Evolutionary conservation across 2,888 invertebrate species (phyloP).

Genomic region (Drosophila heteroneura): DNA sequence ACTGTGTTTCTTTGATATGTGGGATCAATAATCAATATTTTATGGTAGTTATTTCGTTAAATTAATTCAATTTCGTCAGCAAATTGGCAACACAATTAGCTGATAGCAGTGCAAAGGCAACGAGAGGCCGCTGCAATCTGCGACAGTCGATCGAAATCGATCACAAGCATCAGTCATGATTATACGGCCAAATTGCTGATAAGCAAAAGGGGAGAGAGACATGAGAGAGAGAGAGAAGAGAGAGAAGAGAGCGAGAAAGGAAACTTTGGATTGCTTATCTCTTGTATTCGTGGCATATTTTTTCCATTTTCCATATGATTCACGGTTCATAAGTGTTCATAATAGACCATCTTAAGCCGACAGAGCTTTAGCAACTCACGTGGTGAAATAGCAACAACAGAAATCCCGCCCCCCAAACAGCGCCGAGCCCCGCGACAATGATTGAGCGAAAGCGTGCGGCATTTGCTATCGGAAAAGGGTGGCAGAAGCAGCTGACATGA

Average conservation of each 20-base stretch:
- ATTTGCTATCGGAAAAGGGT: not conserved
- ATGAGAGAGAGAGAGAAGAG: too few relatives aligned
- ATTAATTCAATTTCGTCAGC: conserved; percentile 2
- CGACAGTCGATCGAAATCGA: not conserved
- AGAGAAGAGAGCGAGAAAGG: not conserved
- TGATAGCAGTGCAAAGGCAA: conserved; percentile 10
- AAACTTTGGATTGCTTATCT: not conserved
- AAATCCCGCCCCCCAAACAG: not conserved
- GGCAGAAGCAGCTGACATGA: not conserved
- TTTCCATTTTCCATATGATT: not conserved
- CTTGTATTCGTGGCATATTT: not conserved
- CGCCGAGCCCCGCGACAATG: conserved; percentile 20
- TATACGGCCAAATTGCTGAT: not conserved
- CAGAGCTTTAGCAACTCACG: conserved; percentile 23
- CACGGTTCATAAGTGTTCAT: not conserved
- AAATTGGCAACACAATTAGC: conserved; percentile 28
- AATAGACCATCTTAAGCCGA: not conserved
- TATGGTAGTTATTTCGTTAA: not conserved
- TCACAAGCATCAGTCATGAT: not conserved
- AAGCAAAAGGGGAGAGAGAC: not conserved
- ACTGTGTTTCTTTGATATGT: not conserved
- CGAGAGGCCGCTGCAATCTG: too few relatives aligned
- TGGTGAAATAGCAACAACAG: conserved; percentile 2
- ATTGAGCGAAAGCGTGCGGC: conserved; percentile 53
- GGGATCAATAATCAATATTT: not conserved